Conservation (phyloP, 2,113 vertebrate species). For the Thryonomys swinderianus region DNA sequence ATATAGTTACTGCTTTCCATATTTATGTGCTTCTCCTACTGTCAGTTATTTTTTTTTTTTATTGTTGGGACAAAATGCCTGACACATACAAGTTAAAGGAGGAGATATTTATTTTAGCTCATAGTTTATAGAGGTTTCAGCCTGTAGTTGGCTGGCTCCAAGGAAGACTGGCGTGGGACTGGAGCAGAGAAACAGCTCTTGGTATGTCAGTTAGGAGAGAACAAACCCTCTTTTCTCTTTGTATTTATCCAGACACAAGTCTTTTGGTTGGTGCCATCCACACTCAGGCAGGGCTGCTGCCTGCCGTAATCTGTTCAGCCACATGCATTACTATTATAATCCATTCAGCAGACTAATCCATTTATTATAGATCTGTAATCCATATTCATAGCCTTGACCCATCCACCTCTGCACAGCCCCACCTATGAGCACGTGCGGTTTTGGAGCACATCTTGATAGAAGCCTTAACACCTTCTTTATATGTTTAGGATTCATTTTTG, state of each 20-base stretch:
- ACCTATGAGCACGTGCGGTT: no score
- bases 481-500: neutral
- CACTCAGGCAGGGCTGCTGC: neutral
- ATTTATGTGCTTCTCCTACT: neutral
- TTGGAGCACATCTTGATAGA: neutral
- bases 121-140: neutral
- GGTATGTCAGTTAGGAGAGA: neutral
- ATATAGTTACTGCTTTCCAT: neutral
- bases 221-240: neutral
- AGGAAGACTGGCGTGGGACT: neutral
- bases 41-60: neutral
- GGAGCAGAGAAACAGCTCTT: neutral
- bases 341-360: neutral
- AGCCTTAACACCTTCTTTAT: neutral
- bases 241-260: neutral
- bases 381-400: neutral
- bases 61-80: neutral
- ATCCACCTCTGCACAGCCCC: neutral
- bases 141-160: neutral
- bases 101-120: neutral
- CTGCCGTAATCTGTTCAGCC: neutral
- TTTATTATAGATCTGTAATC: neutral
- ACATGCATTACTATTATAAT: neutral
- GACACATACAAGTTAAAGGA: neutral
- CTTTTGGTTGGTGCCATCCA: neutral